These are phyloP conservation scores for Adela reaumurella DNA, from an alignment of 2,888 invertebrate genomes.

Conservation along the genomic window DNA sequence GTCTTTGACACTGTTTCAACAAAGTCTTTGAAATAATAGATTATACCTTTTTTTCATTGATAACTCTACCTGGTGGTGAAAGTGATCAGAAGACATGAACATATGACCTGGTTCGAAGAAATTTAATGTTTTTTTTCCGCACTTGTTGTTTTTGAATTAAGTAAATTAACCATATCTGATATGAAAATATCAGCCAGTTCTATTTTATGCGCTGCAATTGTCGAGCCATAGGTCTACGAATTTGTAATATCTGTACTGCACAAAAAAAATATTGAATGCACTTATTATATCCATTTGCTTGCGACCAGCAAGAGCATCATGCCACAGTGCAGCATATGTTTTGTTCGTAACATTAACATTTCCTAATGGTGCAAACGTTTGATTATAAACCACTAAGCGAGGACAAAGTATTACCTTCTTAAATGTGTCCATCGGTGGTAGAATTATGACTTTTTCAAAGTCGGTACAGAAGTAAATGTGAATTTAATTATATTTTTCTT, in stretches of 20 bases:
- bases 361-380: constrained; percentile 13
- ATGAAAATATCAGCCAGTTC: constrained; percentile 13
- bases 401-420: constrained; percentile 11
- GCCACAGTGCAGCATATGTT: constrained; percentile 7
- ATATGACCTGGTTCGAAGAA: constrained; percentile 15
- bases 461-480: constrained; percentile 9
- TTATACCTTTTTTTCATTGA: constrained; percentile 13
- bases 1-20: constrained; percentile 11
- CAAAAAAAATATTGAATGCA: constrained; percentile 10
- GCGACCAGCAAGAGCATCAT: constrained; percentile 10
- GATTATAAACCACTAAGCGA: constrained; percentile 11
- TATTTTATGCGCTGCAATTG: constrained; percentile 15
- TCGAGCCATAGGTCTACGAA: constrained; percentile 12
- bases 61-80: constrained; percentile 14
- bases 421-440: constrained; percentile 12
- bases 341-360: constrained; percentile 8
- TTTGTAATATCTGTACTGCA: constrained; percentile 8
- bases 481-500: constrained; percentile 5
- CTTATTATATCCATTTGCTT: constrained; percentile 11
- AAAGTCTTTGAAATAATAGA: constrained; percentile 14
- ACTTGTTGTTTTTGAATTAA: constrained; percentile 12
- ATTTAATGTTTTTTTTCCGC: constrained; percentile 11
- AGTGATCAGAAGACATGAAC: constrained; percentile 14
- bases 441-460: constrained; percentile 13
- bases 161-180: constrained; percentile 11